Percentiles rank a stretch among this genome's conserved stretches.
Conservation (phyloP, 1,140 invertebrate species). For the Kradibia gibbosae region DNA sequence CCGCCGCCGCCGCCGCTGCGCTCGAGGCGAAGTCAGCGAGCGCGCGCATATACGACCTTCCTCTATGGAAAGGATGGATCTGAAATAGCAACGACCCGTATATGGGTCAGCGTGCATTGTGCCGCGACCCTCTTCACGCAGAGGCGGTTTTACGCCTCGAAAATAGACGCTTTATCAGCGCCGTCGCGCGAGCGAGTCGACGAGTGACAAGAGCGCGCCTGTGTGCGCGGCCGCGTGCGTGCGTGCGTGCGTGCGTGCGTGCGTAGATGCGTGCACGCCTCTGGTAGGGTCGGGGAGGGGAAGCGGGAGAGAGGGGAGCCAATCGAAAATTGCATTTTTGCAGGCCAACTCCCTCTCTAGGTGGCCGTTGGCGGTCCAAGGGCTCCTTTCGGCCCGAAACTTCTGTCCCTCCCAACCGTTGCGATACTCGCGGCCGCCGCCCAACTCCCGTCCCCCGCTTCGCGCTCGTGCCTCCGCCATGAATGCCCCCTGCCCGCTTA, state of each 20-base stretch:
- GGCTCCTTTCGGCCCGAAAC: neutral
- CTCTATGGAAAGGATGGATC: conserved; percentile 73
- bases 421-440: no score
- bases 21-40: conserved; percentile 22
- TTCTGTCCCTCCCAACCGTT: no score
- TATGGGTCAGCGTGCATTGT: conserved; percentile 73
- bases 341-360: neutral
- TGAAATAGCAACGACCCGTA: conserved; percentile 74
- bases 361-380: neutral
- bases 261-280: no score
- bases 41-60: conserved; percentile 67
- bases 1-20: neutral
- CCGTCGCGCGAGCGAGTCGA: conserved; percentile 14
- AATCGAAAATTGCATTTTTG: neutral
- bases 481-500: no score
- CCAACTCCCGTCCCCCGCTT: no score
- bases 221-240: no score
- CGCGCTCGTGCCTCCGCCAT: no score
- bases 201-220: neutral
- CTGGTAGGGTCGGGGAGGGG: no score
- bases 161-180: conserved; percentile 65
- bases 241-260: no score
- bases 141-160: conserved; percentile 57
- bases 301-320: neutral
- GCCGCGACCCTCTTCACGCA: conserved; percentile 69